These are phyloP conservation scores for Callyntrura guangdongensis DNA, from an alignment of 2,888 invertebrate genomes.

Conservation along the genomic window DNA sequence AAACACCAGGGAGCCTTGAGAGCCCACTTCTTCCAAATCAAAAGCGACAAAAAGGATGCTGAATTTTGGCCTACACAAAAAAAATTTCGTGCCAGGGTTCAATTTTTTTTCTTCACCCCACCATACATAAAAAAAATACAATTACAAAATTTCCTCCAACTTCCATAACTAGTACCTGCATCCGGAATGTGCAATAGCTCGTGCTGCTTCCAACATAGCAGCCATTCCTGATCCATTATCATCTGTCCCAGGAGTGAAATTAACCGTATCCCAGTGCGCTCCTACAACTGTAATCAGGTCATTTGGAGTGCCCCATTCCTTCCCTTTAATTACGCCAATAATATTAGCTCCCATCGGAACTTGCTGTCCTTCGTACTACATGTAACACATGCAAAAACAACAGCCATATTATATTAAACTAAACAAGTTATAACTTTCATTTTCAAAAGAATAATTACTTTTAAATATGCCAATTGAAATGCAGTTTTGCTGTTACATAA, in stretches of 20 bases:
- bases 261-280: constrained; percentile 86
- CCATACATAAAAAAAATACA: too few species aligned
- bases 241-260: constrained; percentile 84
- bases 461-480: too few species aligned
- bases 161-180: constrained; percentile 84
- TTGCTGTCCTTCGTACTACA: constrained; percentile 80
- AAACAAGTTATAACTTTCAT: too few species aligned
- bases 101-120: too few species aligned
- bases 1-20: constrained; percentile 85
- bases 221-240: constrained; percentile 85
- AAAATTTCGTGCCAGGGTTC: too few species aligned
- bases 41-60: constrained; percentile 86
- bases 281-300: constrained; percentile 85
- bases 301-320: constrained; percentile 85
- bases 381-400: too few species aligned
- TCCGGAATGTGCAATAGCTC: constrained; percentile 84
- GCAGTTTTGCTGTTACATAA: too few species aligned
- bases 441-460: too few species aligned
- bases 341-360: constrained; percentile 85
- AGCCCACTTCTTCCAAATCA: constrained; percentile 86
- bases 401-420: too few species aligned
- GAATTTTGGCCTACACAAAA: constrained; percentile 83
- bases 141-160: too few species aligned
- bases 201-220: constrained; percentile 85
- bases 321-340: constrained; percentile 85